Evolutionary conservation across 2,113 vertebrate species (phyloP), one percentile per base, ranked within the genome.

Genomic region (Spea multiplicata): DNA sequence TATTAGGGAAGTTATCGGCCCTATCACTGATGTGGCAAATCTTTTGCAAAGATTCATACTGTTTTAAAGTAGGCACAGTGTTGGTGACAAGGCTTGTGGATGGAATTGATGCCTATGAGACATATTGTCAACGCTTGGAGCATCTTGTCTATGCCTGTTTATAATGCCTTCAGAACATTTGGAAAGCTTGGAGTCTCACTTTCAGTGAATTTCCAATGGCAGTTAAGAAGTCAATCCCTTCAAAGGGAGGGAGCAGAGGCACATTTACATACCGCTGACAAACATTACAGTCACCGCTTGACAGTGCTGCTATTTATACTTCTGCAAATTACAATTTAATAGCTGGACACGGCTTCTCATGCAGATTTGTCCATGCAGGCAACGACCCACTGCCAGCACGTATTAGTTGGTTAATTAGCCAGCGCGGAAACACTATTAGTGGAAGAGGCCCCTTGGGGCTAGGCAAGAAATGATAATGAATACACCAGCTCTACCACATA

Each of bases 351-450:
- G 49, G 75, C 85, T 84, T 80, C 77, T 78, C 79, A 79, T 82
- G 82, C 87, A 83, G 83, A 84, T 73, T 75, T 66, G 78, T 83
- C 83, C 82, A 84, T 78, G 55, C 80, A 81, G 86, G 87, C 82
- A 86, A 81, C 52, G 9, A 85, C 83, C 85, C 82, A 30, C 82
- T 83, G 78, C 83, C 85, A 84, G 81, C 82, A 75, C 84, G 86
- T 86, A 87, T 88, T 86, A 86, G 85, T 85, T 77, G 81, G 85
- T 85, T 86, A 88, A 85, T 87, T 88, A 85, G 84, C 85, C 84
- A 83, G 84, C 86, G 81, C 79, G 80, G 84, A 89, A 88, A 84
- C 81, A 84, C 86, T 86, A 84, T 86, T 89, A 84, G 86, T 75
- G 68, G 69, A 78, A 81, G 81, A 82, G 71, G 74, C 73, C 48